Conservation (phyloP, 2,888 invertebrate species). For the Erpobdella octoculata region DNA sequence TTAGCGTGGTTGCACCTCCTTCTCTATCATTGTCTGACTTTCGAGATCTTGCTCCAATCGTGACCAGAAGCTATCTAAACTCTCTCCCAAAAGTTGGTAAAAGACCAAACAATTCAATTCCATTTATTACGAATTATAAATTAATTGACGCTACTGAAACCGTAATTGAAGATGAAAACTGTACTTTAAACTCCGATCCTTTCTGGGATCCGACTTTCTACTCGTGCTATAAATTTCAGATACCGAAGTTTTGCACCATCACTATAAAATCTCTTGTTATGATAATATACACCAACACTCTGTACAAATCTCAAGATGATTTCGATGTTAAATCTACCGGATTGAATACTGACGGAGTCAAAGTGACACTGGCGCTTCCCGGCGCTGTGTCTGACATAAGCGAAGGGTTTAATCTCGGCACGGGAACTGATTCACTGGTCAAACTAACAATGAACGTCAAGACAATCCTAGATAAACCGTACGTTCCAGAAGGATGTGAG, state of each 20-base stretch:
- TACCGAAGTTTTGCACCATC: not conserved
- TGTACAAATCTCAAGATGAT: not conserved
- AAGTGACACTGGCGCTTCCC: constrained; percentile 3
- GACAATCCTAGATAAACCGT: constrained; percentile 1
- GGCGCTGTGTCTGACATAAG: not conserved
- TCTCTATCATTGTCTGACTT: too few species aligned
- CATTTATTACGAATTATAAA: not conserved
- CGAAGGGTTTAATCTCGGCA: constrained; percentile 11
- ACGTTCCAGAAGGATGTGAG: not conserved
- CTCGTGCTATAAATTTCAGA: constrained; percentile 1
- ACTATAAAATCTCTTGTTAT: not conserved
- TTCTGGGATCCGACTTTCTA: not conserved
- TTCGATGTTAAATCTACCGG: not conserved
- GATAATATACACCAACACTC: constrained; percentile 18
- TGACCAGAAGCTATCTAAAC: too few species aligned
- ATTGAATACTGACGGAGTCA: constrained; percentile 6
- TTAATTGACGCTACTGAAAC: not conserved
- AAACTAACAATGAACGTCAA: not conserved
- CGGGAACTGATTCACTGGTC: not conserved
- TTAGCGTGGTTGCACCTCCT: too few species aligned
- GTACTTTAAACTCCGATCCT: not conserved
- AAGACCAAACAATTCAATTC: too few species aligned
- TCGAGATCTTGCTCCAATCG: too few species aligned
- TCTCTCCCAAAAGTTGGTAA: too few species aligned
- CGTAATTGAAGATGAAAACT: not conserved